These are phyloP conservation scores for Torymus aiolomorphi DNA, from an alignment of 2,888 invertebrate genomes.

Conservation along the genomic window DNA sequence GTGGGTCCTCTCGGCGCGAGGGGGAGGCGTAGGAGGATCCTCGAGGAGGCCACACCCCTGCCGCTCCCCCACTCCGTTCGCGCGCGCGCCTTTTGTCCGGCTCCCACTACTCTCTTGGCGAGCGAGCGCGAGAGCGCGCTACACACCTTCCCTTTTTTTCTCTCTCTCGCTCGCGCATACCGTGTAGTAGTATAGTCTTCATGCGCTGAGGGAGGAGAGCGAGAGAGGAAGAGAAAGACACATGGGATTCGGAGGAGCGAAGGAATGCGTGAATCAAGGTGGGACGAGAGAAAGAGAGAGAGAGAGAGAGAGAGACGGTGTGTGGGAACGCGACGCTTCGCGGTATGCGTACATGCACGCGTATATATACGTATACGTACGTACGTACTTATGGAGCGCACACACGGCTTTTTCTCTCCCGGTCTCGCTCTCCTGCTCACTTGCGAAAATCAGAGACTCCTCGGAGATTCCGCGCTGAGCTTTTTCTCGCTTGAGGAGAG, in stretches of 20 bases:
- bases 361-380: conserved; percentile 57
- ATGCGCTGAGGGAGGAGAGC: too few relatives aligned
- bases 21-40: conserved; percentile 56
- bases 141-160: conserved; percentile 11
- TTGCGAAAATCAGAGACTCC: conserved; percentile 31
- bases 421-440: neutral
- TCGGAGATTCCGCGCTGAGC: conserved; percentile 30
- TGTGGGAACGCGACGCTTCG: conserved; percentile 64
- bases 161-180: conserved; percentile 1
- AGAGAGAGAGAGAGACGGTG: conserved; percentile 49
- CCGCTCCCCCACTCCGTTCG: conserved; percentile 39
- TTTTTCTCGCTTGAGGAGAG: conserved; percentile 15
- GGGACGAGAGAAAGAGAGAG: conserved; percentile 54
- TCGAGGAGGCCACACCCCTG: conserved; percentile 57
- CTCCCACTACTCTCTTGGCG: conserved; percentile 28
- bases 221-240: conserved; percentile 7
- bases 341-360: conserved; percentile 49
- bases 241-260: conserved; percentile 36
- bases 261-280: conserved; percentile 66
- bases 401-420: conserved; percentile 58
- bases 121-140: too few relatives aligned
- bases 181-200: too few relatives aligned
- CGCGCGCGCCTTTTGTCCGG: conserved; percentile 39
- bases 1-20: conserved; percentile 35
- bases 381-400: conserved; percentile 65